These are phyloP conservation scores for Montipora capitata DNA, from an alignment of 92 coral and sea anemone genomes.

Conservation along the genomic window DNA sequence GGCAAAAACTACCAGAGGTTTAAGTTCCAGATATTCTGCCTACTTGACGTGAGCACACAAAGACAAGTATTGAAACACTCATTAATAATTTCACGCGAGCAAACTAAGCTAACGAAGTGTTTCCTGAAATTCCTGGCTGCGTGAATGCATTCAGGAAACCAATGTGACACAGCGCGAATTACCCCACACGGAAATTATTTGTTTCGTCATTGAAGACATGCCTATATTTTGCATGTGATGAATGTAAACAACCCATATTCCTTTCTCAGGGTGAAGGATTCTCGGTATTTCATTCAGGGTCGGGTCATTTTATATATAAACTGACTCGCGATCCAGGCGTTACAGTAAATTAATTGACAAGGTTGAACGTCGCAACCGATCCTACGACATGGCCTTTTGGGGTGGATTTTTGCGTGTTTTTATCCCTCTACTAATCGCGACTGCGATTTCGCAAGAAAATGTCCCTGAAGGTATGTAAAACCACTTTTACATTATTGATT, in stretches of 20 bases:
- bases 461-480: constrained; percentile 22
- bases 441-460: constrained; percentile 7
- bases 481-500: neutral
- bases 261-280: neutral
- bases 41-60: neutral
- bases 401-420: constrained; percentile 7
- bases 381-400: constrained; percentile 7
- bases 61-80: neutral
- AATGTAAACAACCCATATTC: constrained; percentile 28
- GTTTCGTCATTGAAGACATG: constrained; percentile 36
- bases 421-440: neutral
- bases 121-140: constrained; percentile 19
- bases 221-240: constrained; percentile 22
- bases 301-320: constrained; percentile 21
- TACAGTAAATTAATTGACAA: neutral
- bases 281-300: constrained; percentile 7
- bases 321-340: neutral
- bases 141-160: constrained; percentile 24
- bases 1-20: too few relatives aligned
- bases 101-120: constrained; percentile 10
- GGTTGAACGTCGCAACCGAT: neutral
- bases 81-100: neutral
- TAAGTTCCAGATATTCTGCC: neutral
- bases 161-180: neutral
- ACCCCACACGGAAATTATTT: constrained; percentile 51